Percentiles rank a stretch among this genome's conserved stretches.
These are phyloP conservation scores for Cephus cinctus DNA, from an alignment of 1,140 invertebrate genomes.

Conservation along the genomic window DNA sequence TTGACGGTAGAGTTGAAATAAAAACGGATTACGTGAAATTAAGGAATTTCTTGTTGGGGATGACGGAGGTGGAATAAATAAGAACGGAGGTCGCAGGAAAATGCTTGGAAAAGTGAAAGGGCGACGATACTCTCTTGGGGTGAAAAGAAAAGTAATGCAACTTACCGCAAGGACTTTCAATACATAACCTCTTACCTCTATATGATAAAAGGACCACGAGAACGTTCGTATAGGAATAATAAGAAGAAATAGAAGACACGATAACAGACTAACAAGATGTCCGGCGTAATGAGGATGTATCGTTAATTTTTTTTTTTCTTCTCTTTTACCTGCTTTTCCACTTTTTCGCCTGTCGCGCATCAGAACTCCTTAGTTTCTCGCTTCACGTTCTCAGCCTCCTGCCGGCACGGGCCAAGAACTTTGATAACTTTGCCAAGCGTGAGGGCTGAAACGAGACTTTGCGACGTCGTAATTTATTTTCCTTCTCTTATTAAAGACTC, in stretches of 20 bases:
- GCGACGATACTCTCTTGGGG: slow-evolving; percentile 1
- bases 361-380: no score
- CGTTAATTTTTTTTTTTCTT: slow-evolving; percentile 8
- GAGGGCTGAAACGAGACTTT: background rate
- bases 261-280: no score
- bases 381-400: no score
- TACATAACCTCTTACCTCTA: background rate
- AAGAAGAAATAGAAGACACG: no score
- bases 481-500: background rate
- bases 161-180: slow-evolving; percentile 15
- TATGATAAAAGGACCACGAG: slow-evolving; percentile 1
- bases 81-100: background rate
- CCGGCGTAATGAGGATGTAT: slow-evolving; percentile 9
- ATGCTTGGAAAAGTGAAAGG: background rate
- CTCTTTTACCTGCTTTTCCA: no score
- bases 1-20: no score
- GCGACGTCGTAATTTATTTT: background rate
- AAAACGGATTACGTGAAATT: no score
- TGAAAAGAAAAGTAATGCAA: slow-evolving; percentile 26
- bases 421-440: no score
- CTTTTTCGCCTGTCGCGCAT: no score
- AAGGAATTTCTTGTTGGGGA: no score
- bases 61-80: no score
- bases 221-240: background rate
- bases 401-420: no score